Conservation (phyloP, 2,888 invertebrate genomes). For the Drosophila kambysellisi region DNA sequence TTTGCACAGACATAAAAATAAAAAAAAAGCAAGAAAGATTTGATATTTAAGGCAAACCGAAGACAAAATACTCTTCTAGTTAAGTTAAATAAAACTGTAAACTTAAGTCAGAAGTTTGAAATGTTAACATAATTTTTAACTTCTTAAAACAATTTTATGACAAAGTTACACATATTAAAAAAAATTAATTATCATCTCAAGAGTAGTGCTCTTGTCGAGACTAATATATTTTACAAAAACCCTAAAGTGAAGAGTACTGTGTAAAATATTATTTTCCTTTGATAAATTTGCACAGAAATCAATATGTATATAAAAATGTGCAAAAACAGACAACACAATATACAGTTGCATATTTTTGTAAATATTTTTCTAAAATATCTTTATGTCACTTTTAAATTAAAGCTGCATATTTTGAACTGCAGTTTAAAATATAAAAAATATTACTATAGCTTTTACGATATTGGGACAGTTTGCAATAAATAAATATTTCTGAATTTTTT, state of each 20-base stretch:
- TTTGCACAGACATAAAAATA: background rate
- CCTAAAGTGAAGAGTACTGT: background rate
- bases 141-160: background rate
- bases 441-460: background rate
- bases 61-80: background rate
- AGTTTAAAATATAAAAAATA: background rate
- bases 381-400: background rate
- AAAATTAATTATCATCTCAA: background rate
- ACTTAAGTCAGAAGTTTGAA: background rate
- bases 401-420: background rate
- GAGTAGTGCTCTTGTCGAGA: background rate
- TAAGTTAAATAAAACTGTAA: background rate
- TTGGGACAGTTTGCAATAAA: background rate
- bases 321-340: background rate
- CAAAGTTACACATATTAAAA: background rate
- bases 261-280: background rate
- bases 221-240: background rate
- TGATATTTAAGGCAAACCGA: background rate
- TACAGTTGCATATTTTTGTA: too few relatives aligned
- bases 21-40: too few relatives aligned
- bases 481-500: background rate
- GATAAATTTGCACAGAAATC: background rate
- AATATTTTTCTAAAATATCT: background rate
- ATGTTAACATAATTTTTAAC: background rate
- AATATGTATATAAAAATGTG: background rate